Base-by-base conservation (phyloP, 1,140 invertebrate species). In the Micrasema longulum region DNA sequence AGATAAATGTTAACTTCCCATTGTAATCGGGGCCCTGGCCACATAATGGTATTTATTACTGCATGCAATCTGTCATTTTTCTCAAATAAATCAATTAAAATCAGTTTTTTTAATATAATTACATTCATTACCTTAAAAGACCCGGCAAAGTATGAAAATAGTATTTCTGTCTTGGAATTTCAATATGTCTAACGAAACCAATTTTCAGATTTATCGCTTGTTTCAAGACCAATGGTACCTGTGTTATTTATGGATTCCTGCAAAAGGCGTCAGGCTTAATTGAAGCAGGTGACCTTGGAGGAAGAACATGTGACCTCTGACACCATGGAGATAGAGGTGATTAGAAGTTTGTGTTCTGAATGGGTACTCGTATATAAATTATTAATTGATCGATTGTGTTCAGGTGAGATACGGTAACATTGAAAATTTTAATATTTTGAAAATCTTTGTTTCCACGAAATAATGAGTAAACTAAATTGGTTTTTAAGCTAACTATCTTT, bases 121-220 rank as follows among this genome's bases (percentile, higher is more conserved):
- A n/a, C n/a, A n/a, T n/a, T n/a, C 36, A 38, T 38, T 38, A 38
- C 5, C 36, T 38, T 12, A 5, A 38, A 38, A 38, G 36, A 7
- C 36, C 36, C 12, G 36, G 36, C 36, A 23, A 62, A 36, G 22
- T 20, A 18, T 50, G 48, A 50, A 63, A 48, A 48, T 18, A 63
- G 43, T 23, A 63, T 38, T 60, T 48, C 20, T 16, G 47, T 7
- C 64, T 20, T 48, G 71, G 64, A 67, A 72, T 71, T 72, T 72
- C 63, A 62, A 67, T 72, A 43, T 31, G 26, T 14, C 52, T 53
- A 9, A 52, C 48, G 53, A 63, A 73, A 73, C 55, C 57, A 50
- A 65, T 18, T 64, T 68, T 69, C 53, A 64, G 43, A 73, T 73
- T 73, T 73, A 73, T 73, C 57, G 71, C 67, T 73, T 73, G 71